Evolutionary conservation across 2,113 vertebrate genomes (phyloP).

Genomic region (Lichenostomus cassidix): DNA sequence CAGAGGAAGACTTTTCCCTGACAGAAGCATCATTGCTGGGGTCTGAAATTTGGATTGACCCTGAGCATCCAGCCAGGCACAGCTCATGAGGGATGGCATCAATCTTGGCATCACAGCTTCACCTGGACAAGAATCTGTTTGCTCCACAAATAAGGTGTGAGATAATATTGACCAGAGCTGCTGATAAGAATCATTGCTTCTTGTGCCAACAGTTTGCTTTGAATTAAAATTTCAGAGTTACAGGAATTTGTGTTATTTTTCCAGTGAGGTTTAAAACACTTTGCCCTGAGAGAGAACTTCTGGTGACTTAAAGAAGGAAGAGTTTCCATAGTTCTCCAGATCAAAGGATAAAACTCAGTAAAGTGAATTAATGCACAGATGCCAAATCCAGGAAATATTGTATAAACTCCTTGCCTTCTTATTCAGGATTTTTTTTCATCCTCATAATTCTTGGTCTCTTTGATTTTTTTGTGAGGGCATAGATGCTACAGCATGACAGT

Average conservation of each 20-base stretch:
- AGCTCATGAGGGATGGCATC: neutral
- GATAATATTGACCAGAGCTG: neutral
- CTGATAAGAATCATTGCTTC: neutral
- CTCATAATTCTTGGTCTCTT: neutral
- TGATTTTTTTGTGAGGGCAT: neutral
- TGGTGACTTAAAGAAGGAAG: neutral
- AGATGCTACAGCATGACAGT: neutral
- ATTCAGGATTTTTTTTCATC: neutral
- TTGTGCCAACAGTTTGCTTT: neutral
- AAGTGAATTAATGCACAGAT: neutral
- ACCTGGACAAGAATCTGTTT: neutral
- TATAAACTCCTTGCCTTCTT: neutral
- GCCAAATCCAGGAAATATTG: neutral
- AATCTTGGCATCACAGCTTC: neutral
- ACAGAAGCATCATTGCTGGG: neutral
- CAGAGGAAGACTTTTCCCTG: neutral
- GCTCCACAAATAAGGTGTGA: neutral
- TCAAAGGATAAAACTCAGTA: neutral
- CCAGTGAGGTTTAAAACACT: neutral
- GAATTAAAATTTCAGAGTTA: neutral
- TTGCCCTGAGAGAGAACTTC: neutral
- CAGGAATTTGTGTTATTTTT: neutral
- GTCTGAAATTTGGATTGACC: neutral
- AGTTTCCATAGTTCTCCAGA: neutral
- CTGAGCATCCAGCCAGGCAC: neutral